A percentile compares a stretch with the other conserved stretches of the same genome.
Evolutionary conservation across 2,113 vertebrate genomes (phyloP).

Genomic region (Prolemur simus): DNA sequence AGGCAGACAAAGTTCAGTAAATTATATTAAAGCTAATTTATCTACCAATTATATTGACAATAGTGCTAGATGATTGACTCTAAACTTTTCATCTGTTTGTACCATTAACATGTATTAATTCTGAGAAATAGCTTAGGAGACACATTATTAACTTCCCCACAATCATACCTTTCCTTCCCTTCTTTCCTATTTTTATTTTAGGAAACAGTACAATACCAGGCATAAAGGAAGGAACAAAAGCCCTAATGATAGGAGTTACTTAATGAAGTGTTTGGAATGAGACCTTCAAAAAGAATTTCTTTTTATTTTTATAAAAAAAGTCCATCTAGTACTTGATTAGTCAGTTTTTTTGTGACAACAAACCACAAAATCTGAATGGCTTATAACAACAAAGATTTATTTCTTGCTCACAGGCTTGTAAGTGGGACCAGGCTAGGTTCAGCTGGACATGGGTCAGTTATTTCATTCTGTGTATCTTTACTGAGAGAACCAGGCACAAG

Average conservation of each 20-base stretch:
- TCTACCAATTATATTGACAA: not conserved
- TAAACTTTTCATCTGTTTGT: not conserved
- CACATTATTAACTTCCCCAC: not conserved
- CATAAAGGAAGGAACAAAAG: conserved; percentile 20
- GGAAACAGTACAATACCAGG: not conserved
- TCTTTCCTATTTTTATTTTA: conserved; percentile 36
- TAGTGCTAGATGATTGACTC: not conserved
- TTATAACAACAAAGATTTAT: not conserved
- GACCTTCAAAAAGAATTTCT: conserved; percentile 52
- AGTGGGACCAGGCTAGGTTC: not conserved
- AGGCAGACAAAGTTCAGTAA: not conserved
- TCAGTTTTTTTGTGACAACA: not conserved
- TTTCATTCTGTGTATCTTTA: not conserved
- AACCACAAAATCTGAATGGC: not conserved
- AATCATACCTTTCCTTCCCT: not conserved
- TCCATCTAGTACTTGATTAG: not conserved
- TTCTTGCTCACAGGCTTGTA: conserved; percentile 10
- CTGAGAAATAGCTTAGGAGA: not conserved
- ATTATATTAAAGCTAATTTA: not conserved
- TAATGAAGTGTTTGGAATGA: conserved; percentile 44
- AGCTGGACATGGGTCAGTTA: not conserved
- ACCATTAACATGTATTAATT: not conserved
- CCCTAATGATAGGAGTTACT: conserved; percentile 10
- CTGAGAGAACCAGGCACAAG: not conserved
- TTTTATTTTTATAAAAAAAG: conserved; percentile 33